Evolutionary conservation across 1,140 invertebrate species (phyloP), one percentile per base, ranked within the genome.

Genomic region (Polyergus mexicanus): DNA sequence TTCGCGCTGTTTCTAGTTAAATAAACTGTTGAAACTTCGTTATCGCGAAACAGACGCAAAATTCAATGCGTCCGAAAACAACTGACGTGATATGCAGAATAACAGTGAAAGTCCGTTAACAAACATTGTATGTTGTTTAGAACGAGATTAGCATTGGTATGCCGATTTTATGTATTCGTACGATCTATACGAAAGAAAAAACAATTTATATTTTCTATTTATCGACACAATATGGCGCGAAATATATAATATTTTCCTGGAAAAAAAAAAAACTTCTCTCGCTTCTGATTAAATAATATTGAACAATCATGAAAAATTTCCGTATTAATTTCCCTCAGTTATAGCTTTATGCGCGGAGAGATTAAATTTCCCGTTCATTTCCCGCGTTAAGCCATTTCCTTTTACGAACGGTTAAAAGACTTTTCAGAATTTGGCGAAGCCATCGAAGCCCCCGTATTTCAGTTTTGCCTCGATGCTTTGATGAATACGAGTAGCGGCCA

Each of bases 11-110:
- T 69, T 56, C 32, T 56, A 54, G 63, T 80, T 69, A 69, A 69
- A 80, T 56, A 69, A 80, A 69, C 32, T 56, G 77, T 80, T 80
- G 63, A 58, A 80, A 80, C 65, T 80, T 80, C 16, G 76, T 69
- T 80, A 80, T 69, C 35, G 38, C 22, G 63, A 41, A 80, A 41
- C 65, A 25, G 44, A 35, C 41, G 47, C 65, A 69, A 58, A 51
- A 66, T 78, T 78, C 75, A 66, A 47, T 68, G 32, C 47, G 54
- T 47, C 32, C 13, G 65, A 41, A 69, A 80, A 54, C 25, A 28
- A 69, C 63, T n/a, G 32, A 69, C 65, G 19, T 35, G 51, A 69
- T 69, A 56, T 51, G 75, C 28, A 22, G 44, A 41, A 69, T 13
- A 69, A 80, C 65, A 8, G 7, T 10, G 35, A 10, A 44, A 80